Percentiles rank a stretch among this genome's conserved stretches.
Evolutionary conservation across 2,888 invertebrate species (phyloP).

Genomic region (Anarsia innoxiella): DNA sequence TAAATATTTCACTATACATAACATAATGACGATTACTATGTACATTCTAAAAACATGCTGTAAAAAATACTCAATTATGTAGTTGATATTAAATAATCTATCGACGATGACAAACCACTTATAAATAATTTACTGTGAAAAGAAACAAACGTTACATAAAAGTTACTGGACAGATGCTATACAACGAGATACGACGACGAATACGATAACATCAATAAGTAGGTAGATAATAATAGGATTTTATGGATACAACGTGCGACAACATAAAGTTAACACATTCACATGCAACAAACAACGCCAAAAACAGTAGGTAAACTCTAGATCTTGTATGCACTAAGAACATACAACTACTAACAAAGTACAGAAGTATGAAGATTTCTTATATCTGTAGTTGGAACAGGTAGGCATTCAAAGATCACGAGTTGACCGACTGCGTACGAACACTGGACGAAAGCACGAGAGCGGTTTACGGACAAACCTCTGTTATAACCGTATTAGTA

Average conservation of each 20-base stretch:
- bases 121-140: no score
- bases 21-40: no score
- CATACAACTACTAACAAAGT: neutral
- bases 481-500: conserved; percentile 63
- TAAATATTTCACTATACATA: no score
- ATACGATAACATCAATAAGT: no score
- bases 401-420: neutral
- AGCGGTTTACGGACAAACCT: conserved; percentile 70
- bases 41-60: no score
- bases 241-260: neutral
- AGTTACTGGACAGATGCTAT: no score
- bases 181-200: no score
- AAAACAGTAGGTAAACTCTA: conserved; percentile 7
- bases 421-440: conserved; percentile 14
- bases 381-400: neutral
- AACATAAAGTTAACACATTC: conserved; percentile 6
- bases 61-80: no score
- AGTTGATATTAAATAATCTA: no score
- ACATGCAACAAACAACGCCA: conserved; percentile 19
- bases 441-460: conserved; percentile 32
- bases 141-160: no score
- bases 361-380: neutral
- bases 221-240: no score
- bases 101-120: no score
- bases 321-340: neutral